Base-by-base conservation (phyloP, 1,140 invertebrate genomes). In the Orius insidiosus region DNA sequence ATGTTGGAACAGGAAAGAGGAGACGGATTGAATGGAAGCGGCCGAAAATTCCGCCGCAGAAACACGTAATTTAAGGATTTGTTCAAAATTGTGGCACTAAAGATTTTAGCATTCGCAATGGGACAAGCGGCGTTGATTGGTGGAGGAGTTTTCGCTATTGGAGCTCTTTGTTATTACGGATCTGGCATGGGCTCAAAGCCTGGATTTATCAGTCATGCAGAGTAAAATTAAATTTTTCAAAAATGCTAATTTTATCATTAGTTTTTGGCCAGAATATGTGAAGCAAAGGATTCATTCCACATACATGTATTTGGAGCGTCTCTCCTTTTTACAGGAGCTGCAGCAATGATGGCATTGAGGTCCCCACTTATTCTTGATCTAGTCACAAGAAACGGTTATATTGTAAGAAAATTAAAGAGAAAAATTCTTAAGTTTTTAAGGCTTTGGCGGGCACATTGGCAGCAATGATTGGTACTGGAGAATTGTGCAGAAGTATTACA, bases 241-340 rank as follows among this genome's bases (percentile, higher is more conserved):
- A n/a, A 24, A 24, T 24, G 7, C 24, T 52, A 35, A 45, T 16
- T 56, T 48, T 45, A 48, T 31, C 50, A 47, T 60, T 68, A 94
- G 89, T 52, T 60, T 94, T 47, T 99, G 95, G 95, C 88, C 94
- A 9, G 64, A 92, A 56, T 87, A 87, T 70, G 92, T 98, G 0
- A 80, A 76, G 59, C 78, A 93, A 33, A 70, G 95, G 50, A 83
- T 99, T 50, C 76, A 76, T 48, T 61, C 74, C 5, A 98, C 94
- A 0, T 99, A 98, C 64, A 65, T 78, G 53, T 98, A 98, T 62
- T 98, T 64, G 92, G 87, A 48, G 80, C 78, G 7, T 87, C 89
- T 31, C 63, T 97, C 34, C 65, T 67, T 1, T 51, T 90, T 1
- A 93, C 87, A 31, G 92, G 86, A 37, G 75, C 73, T 7, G 73